Evolutionary conservation across 2,797 vertebrate genomes (phyloP), one percentile per base, ranked within the genome.

Genomic region (Poeciliopsis paucimaculata): DNA sequence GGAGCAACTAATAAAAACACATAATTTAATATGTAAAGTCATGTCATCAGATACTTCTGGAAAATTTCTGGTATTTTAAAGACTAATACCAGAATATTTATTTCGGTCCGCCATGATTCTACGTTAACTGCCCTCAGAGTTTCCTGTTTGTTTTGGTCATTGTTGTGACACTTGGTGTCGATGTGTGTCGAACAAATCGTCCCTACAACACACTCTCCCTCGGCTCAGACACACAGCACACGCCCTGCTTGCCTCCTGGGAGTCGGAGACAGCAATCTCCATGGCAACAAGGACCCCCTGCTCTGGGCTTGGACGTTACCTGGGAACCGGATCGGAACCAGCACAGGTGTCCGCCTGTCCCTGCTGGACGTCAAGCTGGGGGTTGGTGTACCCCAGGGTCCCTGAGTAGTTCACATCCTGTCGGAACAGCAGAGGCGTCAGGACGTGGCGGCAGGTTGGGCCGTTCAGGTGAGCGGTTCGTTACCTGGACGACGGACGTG

Each of bases 391-490:
- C 53, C 94, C 96, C 79, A 96, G 94, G 43, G 95, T 95, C 76
- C 93, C 94, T 2, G 95, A 88, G 79, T 92, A 96, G 90, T 75
- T 92, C 85, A 84, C 86, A 28, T 97, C 96, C 98, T 99, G 91
- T n/a, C 66, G 49, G 79, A 49, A 62, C 7, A 73, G 12, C 57
- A 82, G 55, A 82, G 66, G 16, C 15, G 60, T 62, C 31, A 62
- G 13, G 31, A 66, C 60, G 47, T 5, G 2, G 46, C 46, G 47
- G 47, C 47, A 5, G 47, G 16, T 7, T 2, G 47, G 16, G 47
- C 47, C 47, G 47, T 5, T 49, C 47, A 20, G 47, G 18, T 20
- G 16, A 20, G 6, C 47, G 9, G 1, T 26, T 53, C 9, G 8
- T 53, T 26, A 96, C 95, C 94, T 96, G 94, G n/a, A 92, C 62